Conservation (phyloP, 1,140 invertebrate genomes). For the Adoxophyes honmai region DNA sequence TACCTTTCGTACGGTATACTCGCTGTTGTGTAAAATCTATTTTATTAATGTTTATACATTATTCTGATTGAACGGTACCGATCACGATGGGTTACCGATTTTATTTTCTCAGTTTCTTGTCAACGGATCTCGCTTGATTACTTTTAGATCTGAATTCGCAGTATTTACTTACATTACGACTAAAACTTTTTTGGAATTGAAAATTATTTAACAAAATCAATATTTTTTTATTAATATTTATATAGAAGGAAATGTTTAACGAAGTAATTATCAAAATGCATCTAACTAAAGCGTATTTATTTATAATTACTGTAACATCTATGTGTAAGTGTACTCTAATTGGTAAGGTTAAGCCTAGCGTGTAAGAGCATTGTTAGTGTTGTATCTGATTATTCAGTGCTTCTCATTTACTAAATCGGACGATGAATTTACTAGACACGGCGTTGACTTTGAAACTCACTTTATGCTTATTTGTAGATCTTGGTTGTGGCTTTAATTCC, state of each 20-base stretch:
- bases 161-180: no score
- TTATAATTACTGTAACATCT: conserved; percentile 27
- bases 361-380: conserved; percentile 24
- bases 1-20: conserved; percentile 38
- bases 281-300: conserved; percentile 31
- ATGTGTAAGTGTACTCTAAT: conserved; percentile 37
- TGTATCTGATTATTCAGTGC: conserved; percentile 12
- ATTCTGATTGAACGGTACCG: conserved; percentile 22
- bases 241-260: conserved; percentile 30
- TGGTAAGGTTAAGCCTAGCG: conserved; percentile 29
- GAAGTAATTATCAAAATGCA: conserved; percentile 16
- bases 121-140: conserved; percentile 38
- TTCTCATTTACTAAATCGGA: neutral
- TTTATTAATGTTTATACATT: conserved; percentile 42
- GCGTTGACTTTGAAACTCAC: neutral
- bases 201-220: conserved; percentile 41
- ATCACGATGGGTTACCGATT: neutral
- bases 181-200: conserved; percentile 47
- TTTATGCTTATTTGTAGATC: conserved; percentile 24
- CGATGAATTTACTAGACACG: conserved; percentile 9
- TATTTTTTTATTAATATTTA: conserved; percentile 55
- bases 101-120: conserved; percentile 6
- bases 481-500: conserved; percentile 52
- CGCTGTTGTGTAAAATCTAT: conserved; percentile 39
- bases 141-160: conserved; percentile 21